Evolutionary conservation across 2,113 vertebrate species (phyloP).

Genomic region (Otolemur garnettii): DNA sequence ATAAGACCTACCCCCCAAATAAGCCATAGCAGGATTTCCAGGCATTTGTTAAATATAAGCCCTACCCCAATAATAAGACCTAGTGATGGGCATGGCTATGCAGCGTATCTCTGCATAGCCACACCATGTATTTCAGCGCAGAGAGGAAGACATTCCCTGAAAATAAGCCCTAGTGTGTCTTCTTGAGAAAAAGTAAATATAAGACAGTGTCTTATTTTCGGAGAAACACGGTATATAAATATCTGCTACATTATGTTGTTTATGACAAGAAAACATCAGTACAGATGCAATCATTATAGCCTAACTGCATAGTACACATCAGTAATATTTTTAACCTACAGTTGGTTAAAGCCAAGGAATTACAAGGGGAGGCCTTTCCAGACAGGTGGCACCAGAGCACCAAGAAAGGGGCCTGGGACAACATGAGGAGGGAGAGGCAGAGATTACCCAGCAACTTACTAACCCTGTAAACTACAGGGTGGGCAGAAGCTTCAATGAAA

Average conservation of each 20-base stretch:
- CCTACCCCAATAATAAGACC: too few relatives aligned
- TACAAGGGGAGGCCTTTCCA: neutral
- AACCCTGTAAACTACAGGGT: neutral
- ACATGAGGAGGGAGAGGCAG: neutral
- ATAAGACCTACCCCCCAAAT: too few relatives aligned
- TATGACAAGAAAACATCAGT: neutral
- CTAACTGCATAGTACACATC: neutral
- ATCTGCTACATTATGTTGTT: neutral
- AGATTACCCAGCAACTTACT: neutral
- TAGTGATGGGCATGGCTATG: too few relatives aligned
- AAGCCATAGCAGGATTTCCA: too few relatives aligned
- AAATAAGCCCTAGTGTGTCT: too few relatives aligned
- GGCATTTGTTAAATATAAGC: too few relatives aligned
- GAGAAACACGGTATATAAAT: neutral
- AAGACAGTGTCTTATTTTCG: too few relatives aligned
- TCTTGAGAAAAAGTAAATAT: too few relatives aligned
- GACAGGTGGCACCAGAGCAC: neutral
- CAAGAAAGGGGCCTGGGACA: neutral
- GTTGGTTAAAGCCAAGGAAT: neutral
- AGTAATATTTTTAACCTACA: neutral
- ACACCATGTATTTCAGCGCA: too few relatives aligned
- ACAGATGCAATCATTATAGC: neutral
- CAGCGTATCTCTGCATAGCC: too few relatives aligned
- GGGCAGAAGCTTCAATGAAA: neutral
- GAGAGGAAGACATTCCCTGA: too few relatives aligned